Evolutionary conservation across 2,113 vertebrate genomes (phyloP), one percentile per base, ranked within the genome.

Genomic region (Cervus canadensis): DNA sequence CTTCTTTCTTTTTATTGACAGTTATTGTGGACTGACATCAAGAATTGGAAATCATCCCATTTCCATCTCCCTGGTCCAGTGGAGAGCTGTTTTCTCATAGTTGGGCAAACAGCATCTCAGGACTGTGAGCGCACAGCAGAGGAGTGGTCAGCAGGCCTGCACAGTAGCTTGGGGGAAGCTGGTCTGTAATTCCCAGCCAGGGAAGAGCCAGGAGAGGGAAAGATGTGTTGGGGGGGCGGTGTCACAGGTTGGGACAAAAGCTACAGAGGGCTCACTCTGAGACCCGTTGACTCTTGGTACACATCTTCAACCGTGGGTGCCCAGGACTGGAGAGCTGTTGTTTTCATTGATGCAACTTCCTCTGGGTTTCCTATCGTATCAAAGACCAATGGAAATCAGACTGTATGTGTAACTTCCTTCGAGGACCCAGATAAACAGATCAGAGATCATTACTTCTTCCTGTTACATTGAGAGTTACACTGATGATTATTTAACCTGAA

Each of bases 51-150:
- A 15, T 8, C 13, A 30, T 15, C 2, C 3, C 17, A 1, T 33
- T 52, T 54, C 50, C 6, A 23, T 33, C 25, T 64, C 64, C 33
- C 8, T 25, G n/a, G 17, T 25, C 28, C 9, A 3, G 30, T 16
- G 48, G 5, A 67, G 50, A 78, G 4, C 21, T 17, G 23, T 89
- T 2, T 82, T 23, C 79, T 52, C 5, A 40, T 40, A 23, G 11
- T 2, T 19, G 89, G 11, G 3, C 36, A 11, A 4, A 0, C 1
- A 0, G 16, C 54, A 3, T 3, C 2, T 40, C 81, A 1, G 43
- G 2, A 5, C 2, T 9, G 19, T 6, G 2, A 23, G 26, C 2
- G 10, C 3, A 2, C 2, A 25, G 43, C 43, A 36, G 26, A 36
- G 17, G 23, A 43, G 21, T 25, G 9, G 7, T 30, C 16, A 7